Evolutionary conservation across 2,888 invertebrate genomes (phyloP).

Genomic region (Byasa hedistus): DNA sequence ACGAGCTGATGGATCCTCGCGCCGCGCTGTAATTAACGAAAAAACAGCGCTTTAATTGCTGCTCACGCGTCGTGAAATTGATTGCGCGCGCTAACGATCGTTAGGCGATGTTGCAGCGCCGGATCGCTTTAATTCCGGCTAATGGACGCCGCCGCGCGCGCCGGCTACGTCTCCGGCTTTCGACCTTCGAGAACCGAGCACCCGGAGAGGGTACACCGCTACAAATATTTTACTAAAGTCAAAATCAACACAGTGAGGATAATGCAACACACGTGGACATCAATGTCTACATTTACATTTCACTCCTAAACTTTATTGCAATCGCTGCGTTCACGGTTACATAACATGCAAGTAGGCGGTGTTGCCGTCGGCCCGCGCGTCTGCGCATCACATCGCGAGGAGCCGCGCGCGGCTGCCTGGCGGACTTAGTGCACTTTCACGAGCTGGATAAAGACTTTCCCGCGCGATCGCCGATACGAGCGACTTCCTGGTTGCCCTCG

Average conservation of each 20-base stretch:
- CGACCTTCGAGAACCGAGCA: neutral
- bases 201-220: too few relatives aligned
- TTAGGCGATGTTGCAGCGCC: slow-evolving; percentile 47
- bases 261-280: too few relatives aligned
- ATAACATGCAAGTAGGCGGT: too few relatives aligned
- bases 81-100: slow-evolving; percentile 51
- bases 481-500: slow-evolving; percentile 27
- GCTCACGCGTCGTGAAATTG: slow-evolving; percentile 47
- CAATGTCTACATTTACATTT: too few relatives aligned
- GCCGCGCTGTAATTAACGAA: slow-evolving; percentile 53
- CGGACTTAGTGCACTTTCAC: slow-evolving; percentile 26
- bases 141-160: slow-evolving; percentile 35
- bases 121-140: slow-evolving; percentile 45
- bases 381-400: neutral
- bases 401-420: neutral
- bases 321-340: too few relatives aligned
- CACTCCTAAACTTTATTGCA: too few relatives aligned
- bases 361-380: neutral
- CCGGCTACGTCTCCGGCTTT: neutral
- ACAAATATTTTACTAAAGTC: too few relatives aligned
- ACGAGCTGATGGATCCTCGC: slow-evolving; percentile 44
- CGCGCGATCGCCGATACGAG: slow-evolving; percentile 19
- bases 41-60: slow-evolving; percentile 59
- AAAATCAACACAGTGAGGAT: too few relatives aligned
- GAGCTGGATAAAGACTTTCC: slow-evolving; percentile 29